A percentile compares a stretch with the other conserved stretches of the same genome.
Evolutionary conservation across 2,113 vertebrate genomes (phyloP).

Genomic region (Poeciliopsis retropinna): DNA sequence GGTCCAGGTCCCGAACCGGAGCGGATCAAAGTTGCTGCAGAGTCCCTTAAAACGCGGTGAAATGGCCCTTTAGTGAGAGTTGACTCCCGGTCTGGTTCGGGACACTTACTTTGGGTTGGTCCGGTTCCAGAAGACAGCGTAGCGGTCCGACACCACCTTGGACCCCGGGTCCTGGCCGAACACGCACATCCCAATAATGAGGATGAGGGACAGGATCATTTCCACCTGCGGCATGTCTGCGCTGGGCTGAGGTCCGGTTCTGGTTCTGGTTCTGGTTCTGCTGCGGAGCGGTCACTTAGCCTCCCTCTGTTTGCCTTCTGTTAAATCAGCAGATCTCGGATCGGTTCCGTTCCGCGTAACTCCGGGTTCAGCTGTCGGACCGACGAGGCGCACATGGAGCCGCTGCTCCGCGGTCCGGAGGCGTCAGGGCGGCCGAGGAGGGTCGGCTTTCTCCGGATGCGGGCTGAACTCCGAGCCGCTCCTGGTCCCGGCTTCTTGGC

Average conservation of each 20-base stretch:
- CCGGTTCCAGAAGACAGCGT: conserved; percentile 97
- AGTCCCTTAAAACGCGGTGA: not conserved
- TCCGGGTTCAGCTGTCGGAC: not conserved
- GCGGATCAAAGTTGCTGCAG: not conserved
- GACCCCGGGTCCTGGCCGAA: conserved; percentile 90
- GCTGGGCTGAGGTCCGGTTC: conserved; percentile 43
- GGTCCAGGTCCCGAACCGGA: not conserved
- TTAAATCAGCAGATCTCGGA: not conserved
- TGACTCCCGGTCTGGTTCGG: not conserved
- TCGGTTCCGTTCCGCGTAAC: not conserved
- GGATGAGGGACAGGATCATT: conserved; percentile 85
- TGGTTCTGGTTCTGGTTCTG: not conserved
- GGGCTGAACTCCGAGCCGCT: not conserved
- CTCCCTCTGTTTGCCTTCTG: not conserved
- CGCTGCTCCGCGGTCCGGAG: not conserved
- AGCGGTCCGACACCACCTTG: conserved; percentile 94
- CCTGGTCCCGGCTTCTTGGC: conserved; percentile 4
- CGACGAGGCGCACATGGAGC: not conserved
- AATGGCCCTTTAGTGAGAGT: not conserved
- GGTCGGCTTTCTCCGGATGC: conserved; percentile 23
- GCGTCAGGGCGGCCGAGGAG: not conserved
- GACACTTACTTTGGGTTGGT: conserved; percentile 89
- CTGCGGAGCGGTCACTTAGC: too few relatives aligned
- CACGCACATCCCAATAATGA: conserved; percentile 89
- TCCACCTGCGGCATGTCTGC: conserved; percentile 91